Base-by-base conservation (phyloP, 2,888 invertebrate species). In the Eupithecia subfuscata region DNA sequence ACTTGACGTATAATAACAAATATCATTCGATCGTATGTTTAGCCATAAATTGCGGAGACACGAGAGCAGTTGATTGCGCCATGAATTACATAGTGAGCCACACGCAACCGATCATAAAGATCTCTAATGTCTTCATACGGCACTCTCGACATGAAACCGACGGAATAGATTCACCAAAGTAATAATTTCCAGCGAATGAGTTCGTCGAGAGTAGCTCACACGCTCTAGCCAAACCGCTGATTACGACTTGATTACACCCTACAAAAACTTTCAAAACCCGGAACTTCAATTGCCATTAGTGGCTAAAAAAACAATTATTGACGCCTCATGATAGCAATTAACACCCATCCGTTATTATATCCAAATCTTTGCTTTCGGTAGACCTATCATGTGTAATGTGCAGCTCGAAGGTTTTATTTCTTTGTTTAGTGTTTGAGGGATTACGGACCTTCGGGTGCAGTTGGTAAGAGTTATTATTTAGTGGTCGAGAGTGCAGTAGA, bases 281-380 rank as follows among this genome's bases (percentile, higher is more conserved):
- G 93, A 94, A 93, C 92, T 92, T 91, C 88, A 86, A 90, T 90
- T 90, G 91, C 90, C 90, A 90, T 91, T 91, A 91, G 90, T 89
- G 88, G 87, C 89, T 88, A 90, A 93, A 93, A 92, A 92, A 93
- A 92, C 91, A 91, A 92, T 93, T 92, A 93, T 92, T 92, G 91
- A 92, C 92, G 91, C 92, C 91, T 91, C 91, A 91, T 92, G 91
- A 90, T 91, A 91, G 92, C 94, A 95, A 95, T 94, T 94, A 94
- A 90, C 94, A 93, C 94, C 93, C 93, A 92, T 92, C 91, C 90
- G 91, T 91, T 92, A 91, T 92, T 92, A 91, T 90, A 84, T 86
- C 88, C 87, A 90, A 91, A 92, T 91, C 91, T 91, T 90, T 90
- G 88, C 90, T 90, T 92, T 91, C 88, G 87, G 89, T 89, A 88